phyloP scores from a whole-genome alignment of 2,113 vertebrate genomes.

The Eolophus roseicapilla region DNA sequence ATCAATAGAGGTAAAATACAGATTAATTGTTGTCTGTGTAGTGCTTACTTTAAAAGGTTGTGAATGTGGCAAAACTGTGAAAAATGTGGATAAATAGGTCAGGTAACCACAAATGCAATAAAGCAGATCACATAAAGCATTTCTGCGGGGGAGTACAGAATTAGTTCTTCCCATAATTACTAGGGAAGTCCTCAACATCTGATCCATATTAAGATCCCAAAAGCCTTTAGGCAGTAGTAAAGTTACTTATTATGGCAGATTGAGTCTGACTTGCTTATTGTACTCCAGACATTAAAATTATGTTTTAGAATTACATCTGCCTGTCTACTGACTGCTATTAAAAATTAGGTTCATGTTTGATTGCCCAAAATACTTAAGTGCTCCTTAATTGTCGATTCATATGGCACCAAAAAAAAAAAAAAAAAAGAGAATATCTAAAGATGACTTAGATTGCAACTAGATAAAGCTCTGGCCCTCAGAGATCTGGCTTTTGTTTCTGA shows the following conservation, averaged over 20 bases:
- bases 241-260: background rate
- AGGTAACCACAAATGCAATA: background rate
- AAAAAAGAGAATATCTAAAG: background rate
- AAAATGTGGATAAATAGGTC: background rate
- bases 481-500: background rate
- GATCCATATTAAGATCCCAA: background rate
- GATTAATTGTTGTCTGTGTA: background rate
- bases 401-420: background rate
- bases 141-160: background rate
- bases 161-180: slow-evolving; percentile 1
- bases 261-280: background rate
- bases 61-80: background rate
- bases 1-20: background rate
- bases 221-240: slow-evolving; percentile 19
- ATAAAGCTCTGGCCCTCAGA: background rate
- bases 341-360: background rate
- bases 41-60: background rate
- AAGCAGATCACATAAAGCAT: background rate
- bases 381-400: background rate
- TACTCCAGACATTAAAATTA: background rate
- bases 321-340: background rate
- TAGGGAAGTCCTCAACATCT: background rate
- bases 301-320: background rate
- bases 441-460: background rate
- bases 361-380: background rate